phyloP scores from a whole-genome alignment of 2,797 vertebrate genomes.

The Pseudomugil tenellus region DNA sequence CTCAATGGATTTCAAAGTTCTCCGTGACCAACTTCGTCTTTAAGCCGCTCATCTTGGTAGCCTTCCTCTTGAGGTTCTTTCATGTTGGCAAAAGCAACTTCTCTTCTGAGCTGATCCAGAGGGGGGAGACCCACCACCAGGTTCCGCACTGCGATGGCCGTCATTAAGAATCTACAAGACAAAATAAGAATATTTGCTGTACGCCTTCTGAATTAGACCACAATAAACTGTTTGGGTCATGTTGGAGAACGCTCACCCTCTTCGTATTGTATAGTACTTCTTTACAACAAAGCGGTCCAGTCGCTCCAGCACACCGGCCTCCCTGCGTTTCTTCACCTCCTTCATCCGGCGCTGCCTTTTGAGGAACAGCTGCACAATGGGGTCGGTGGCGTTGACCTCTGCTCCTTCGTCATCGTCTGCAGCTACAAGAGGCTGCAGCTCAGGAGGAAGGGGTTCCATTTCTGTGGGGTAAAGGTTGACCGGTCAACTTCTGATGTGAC shows the following conservation, averaged over 20 bases:
- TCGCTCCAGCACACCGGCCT: constrained; percentile 78
- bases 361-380: constrained; percentile 86
- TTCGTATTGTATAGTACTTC: constrained; percentile 89
- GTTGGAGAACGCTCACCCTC: constrained; percentile 82
- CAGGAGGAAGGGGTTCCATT: constrained; percentile 88
- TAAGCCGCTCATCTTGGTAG: constrained; percentile 62
- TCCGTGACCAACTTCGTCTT: constrained; percentile 75
- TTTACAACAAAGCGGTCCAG: constrained; percentile 84
- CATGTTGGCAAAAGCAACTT: constrained; percentile 89
- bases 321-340: constrained; percentile 84
- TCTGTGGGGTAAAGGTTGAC: constrained; percentile 70
- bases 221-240: neutral
- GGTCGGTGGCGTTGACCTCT: constrained; percentile 82
- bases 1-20: constrained; percentile 71
- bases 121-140: constrained; percentile 87
- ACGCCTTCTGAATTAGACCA: neutral
- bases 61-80: constrained; percentile 75
- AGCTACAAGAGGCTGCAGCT: constrained; percentile 88
- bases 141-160: constrained; percentile 90
- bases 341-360: constrained; percentile 86
- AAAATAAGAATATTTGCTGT: neutral
- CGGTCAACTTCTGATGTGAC: neutral
- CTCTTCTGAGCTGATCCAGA: constrained; percentile 87
- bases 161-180: constrained; percentile 88
- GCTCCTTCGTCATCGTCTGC: constrained; percentile 68